Conservation (phyloP, 2,888 invertebrate species). For the Agrochola litura region DNA sequence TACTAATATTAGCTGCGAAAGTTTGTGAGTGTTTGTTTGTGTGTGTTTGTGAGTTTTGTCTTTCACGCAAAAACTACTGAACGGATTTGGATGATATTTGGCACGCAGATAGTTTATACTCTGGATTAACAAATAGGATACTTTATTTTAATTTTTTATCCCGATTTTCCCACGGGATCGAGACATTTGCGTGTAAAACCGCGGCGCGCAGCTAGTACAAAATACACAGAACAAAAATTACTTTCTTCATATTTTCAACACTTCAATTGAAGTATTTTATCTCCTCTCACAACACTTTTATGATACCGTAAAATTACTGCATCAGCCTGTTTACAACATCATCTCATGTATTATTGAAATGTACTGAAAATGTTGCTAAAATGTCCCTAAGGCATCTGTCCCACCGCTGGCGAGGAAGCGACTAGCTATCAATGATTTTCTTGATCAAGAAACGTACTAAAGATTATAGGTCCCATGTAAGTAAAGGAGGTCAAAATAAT, state of each 20-base stretch:
- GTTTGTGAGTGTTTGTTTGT: too few relatives aligned
- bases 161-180: too few relatives aligned
- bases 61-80: too few relatives aligned
- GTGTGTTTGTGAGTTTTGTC: too few relatives aligned
- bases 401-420: not conserved
- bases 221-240: not conserved
- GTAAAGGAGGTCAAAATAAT: not conserved
- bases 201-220: not conserved
- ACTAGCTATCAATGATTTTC: not conserved
- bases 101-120: too few relatives aligned
- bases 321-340: slow-evolving; percentile 54
- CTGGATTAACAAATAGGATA: too few relatives aligned
- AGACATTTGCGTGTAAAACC: too few relatives aligned
- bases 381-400: not conserved
- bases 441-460: not conserved
- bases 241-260: not conserved
- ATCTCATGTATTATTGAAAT: slow-evolving; percentile 54
- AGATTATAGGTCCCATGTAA: too few relatives aligned
- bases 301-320: slow-evolving; percentile 58
- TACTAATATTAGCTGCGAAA: too few relatives aligned
- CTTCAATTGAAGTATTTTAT: slow-evolving; percentile 47
- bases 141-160: too few relatives aligned
- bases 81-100: too few relatives aligned
- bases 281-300: slow-evolving; percentile 44
- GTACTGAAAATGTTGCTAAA: slow-evolving; percentile 35